Percentiles rank a stretch among this genome's conserved stretches.
Conservation (phyloP, 2,797 vertebrate genomes). For the Rhinoraja longicauda region DNA sequence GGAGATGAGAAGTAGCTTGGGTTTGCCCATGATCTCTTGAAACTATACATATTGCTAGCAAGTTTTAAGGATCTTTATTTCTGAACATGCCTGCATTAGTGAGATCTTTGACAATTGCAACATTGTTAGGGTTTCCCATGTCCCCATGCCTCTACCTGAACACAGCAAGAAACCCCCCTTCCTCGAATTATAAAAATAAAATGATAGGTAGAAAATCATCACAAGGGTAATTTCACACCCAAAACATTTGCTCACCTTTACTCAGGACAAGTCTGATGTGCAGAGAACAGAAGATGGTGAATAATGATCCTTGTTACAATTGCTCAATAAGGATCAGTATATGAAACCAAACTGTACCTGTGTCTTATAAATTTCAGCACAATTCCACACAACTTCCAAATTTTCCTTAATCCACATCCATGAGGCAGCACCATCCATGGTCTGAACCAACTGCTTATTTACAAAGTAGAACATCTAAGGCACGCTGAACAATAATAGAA, state of each 20-base stretch:
- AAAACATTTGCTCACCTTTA: neutral
- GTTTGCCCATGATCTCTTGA: neutral
- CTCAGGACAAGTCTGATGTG: slow-evolving; percentile 31
- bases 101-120: slow-evolving; percentile 8
- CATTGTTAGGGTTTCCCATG: neutral
- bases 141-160: neutral
- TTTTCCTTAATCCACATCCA: slow-evolving; percentile 9
- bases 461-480: slow-evolving; percentile 38
- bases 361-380: neutral
- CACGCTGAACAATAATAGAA: slow-evolving; percentile 25
- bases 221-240: neutral
- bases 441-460: slow-evolving; percentile 28
- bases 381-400: neutral
- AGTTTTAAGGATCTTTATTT: neutral
- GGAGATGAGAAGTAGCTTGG: slow-evolving; percentile 26
- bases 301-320: slow-evolving; percentile 6
- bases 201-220: neutral
- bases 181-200: slow-evolving; percentile 25
- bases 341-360: neutral
- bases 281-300: slow-evolving; percentile 26
- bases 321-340: neutral
- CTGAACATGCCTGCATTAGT: neutral
- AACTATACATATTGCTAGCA: neutral
- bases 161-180: neutral
- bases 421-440: neutral